phyloP scores from a whole-genome alignment of 2,113 vertebrate species.

The Atherinomorus stipes region DNA sequence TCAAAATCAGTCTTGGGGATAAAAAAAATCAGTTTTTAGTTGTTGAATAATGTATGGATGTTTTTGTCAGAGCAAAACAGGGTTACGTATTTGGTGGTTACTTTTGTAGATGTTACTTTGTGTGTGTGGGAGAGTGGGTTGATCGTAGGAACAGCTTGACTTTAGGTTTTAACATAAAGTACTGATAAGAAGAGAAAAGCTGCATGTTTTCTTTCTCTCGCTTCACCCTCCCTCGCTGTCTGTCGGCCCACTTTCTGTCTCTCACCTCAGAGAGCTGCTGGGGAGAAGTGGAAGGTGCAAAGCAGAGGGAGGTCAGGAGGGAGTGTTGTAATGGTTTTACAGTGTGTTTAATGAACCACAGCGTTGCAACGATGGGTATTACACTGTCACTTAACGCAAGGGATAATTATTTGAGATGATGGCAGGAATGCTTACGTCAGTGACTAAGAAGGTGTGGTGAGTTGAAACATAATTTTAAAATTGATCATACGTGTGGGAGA shows the following conservation, averaged over 20 bases:
- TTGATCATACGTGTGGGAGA: slow-evolving; percentile 13
- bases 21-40: slow-evolving; percentile 13
- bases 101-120: slow-evolving; percentile 10
- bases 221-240: slow-evolving; percentile 30
- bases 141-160: slow-evolving; percentile 39
- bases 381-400: background rate
- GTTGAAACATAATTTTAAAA: slow-evolving; percentile 7
- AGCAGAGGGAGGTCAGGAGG: slow-evolving; percentile 23
- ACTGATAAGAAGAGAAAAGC: slow-evolving; percentile 65
- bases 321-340: slow-evolving; percentile 35
- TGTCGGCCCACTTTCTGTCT: slow-evolving; percentile 39
- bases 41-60: slow-evolving; percentile 14
- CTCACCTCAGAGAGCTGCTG: slow-evolving; percentile 43
- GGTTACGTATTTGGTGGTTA: slow-evolving; percentile 7
- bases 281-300: slow-evolving; percentile 21
- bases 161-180: slow-evolving; percentile 57
- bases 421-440: background rate
- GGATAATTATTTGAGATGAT: background rate
- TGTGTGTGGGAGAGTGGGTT: slow-evolving; percentile 8
- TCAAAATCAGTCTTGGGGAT: background rate
- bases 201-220: slow-evolving; percentile 2
- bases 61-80: background rate
- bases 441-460: slow-evolving; percentile 6
- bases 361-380: slow-evolving; percentile 17
- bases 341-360: slow-evolving; percentile 42